Conservation (phyloP, 2,888 invertebrate genomes). For the Agonopterix heracliana region DNA sequence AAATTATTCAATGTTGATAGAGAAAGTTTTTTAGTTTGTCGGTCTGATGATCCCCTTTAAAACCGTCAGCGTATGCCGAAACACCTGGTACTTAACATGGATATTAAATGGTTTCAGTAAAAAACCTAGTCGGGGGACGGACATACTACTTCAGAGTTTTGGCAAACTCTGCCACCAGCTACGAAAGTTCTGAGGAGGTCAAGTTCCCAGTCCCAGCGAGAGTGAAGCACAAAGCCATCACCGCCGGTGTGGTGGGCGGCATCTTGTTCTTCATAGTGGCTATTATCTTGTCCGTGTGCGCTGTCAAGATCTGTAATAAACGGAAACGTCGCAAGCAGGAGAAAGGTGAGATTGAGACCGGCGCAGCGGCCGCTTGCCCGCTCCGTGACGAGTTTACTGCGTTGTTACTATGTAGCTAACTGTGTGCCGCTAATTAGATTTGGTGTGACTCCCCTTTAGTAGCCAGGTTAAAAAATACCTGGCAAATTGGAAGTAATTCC, state of each 20-base stretch:
- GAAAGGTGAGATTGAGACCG: constrained; percentile 85
- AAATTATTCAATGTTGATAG: too few species aligned
- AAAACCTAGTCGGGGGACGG: constrained; percentile 92
- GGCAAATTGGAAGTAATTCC: not conserved
- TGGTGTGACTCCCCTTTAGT: not conserved
- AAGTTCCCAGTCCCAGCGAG: constrained; percentile 93
- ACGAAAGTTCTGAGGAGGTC: constrained; percentile 91
- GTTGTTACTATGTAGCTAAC: constrained; percentile 5
- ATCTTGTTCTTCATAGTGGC: constrained; percentile 98
- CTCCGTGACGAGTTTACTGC: constrained; percentile 20
- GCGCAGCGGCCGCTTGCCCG: constrained; percentile 47
- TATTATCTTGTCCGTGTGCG: constrained; percentile 97
- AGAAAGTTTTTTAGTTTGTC: too few species aligned
- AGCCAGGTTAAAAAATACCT: not conserved
- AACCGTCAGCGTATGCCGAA: too few species aligned
- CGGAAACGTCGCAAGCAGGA: constrained; percentile 97
- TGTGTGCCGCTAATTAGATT: not conserved
- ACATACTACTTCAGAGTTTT: constrained; percentile 95
- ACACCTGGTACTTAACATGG: too few species aligned
- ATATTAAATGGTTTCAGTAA: constrained; percentile 76
- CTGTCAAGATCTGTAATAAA: constrained; percentile 98
- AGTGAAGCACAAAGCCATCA: constrained; percentile 96
- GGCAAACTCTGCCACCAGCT: constrained; percentile 90
- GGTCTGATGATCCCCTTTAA: too few species aligned
- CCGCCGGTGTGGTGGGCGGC: constrained; percentile 97